Base-by-base conservation (phyloP, 1,140 invertebrate genomes). In the Zaprionus vittiger region DNA sequence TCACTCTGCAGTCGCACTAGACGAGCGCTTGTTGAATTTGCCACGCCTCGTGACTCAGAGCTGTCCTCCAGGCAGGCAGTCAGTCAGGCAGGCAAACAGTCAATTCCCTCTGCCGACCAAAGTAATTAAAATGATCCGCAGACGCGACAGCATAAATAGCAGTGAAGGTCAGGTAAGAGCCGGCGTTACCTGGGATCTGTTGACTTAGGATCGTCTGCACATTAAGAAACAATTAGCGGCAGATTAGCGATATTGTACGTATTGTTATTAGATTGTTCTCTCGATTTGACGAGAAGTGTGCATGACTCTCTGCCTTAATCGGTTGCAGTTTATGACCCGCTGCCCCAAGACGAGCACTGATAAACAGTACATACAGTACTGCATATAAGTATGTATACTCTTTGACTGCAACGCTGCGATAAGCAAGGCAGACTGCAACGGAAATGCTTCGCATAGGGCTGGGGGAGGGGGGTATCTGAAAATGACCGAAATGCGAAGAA, bases 221-320 rank as follows among this genome's bases (percentile, higher is more conserved):
- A 89, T 89, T 77, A 89, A 90, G 85, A 89, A 90, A 56, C 85
- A 85, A 89, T 89, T 89, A 90, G 85, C 61, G 31, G 41, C 47
- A 72, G 85, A 90, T 90, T 87, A 87, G 77, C 82, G 54, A 74
- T 34, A 34, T 67, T 61, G 71, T 52, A 17, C 59, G 31, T 38
- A 66, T 74, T 77, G 70, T 73, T 68, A 73, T 65, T 47, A 38
- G 12, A 47, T 47, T 47, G n/a, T 47, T 38, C 37, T 38, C n/a
- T 9, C 74, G 31, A 34, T 41, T 44, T 24, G 1, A 5, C 49
- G 34, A 61, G 67, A 26, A 76, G 66, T 67, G 56, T 57, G 54
- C 37, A 31, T 31, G 34, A 37, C 34, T 60, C 15, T 26, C 15
- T 26, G 52, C 66, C 24, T 79, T 63, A 80, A 79, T 84, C 85